A percentile compares a stretch with the other conserved stretches of the same genome.
These are phyloP conservation scores for Anas georgica DNA, from an alignment of 2,797 vertebrate species.

Conservation along the genomic window DNA sequence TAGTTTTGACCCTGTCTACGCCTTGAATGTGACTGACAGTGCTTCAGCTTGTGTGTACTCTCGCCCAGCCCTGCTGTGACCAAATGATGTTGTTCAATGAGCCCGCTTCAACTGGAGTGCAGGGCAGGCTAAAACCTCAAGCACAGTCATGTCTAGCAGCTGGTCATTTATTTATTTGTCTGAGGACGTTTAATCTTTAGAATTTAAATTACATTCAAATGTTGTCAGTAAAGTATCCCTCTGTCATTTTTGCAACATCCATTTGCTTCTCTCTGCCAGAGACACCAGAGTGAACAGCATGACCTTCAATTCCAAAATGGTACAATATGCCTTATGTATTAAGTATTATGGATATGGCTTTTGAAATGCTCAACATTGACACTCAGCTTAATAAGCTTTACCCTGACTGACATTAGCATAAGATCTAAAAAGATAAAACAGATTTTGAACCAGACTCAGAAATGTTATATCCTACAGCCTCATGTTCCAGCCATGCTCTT, in stretches of 20 bases:
- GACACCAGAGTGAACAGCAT: background rate
- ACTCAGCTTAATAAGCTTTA: background rate
- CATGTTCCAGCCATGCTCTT: background rate
- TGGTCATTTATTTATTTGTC: background rate
- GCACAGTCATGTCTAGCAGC: background rate
- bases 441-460: background rate
- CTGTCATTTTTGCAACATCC: background rate
- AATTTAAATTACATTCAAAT: background rate
- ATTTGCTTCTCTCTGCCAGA: background rate
- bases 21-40: background rate
- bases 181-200: background rate
- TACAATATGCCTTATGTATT: background rate
- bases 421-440: background rate
- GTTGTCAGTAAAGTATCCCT: background rate
- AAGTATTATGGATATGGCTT: background rate
- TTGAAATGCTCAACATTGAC: background rate
- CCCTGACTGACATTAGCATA: background rate
- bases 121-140: background rate
- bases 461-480: background rate
- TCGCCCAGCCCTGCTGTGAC: background rate
- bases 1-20: background rate
- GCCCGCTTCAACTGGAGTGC: background rate
- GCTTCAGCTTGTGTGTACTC: background rate
- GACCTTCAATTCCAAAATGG: background rate
- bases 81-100: background rate